Evolutionary conservation across 2,797 vertebrate genomes (phyloP), one percentile per base, ranked within the genome.

Genomic region (Chanos chanos): DNA sequence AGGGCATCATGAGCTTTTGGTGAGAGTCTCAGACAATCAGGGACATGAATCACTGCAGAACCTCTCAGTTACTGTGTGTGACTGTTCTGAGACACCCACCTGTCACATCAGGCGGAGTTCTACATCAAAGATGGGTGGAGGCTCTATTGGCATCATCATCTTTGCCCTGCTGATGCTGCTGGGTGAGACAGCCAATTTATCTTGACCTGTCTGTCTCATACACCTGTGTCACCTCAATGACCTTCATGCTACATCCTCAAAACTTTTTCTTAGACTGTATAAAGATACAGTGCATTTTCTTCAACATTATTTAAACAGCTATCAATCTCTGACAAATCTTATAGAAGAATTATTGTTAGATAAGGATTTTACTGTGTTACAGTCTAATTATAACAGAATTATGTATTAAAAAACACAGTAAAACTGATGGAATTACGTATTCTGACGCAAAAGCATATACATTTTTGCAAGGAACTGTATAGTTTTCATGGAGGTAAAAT

Each of bases 11-110:
- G 10, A 75, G 4, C 2, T 90, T 34, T 15, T 24, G 19, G 22
- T 90, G 5, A 75, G 80, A 49, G 74, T 89, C 30, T 79, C 41
- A n/a, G 89, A 89, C 61, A 66, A 30, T 13, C 87, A 89, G 66
- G 81, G 75, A 1, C 0, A 19, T 0, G 21, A 3, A 1, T 34
- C 58, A 3, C 1, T 74, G 1, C 76, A 87, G 39, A 85, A 78
- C 53, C 31, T 90, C 33, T 69, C 83, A 0, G 66, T 89, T 2
- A 77, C 61, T 3, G 87, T 90, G 44, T 90, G 89, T 6, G 48
- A 73, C n/a, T 91, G 89, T 51, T 1, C 13, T 4, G 0, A 61
- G 2, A 1, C 27, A 5, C 36, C 66, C 1, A 62, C 57, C 58
- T 90, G 87, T 55, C 22, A 6, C 0, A 0, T 2, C 1, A 64